Evolutionary conservation across 2,113 vertebrate genomes (phyloP), one percentile per base, ranked within the genome.

Genomic region (Bombycilla garrulus): DNA sequence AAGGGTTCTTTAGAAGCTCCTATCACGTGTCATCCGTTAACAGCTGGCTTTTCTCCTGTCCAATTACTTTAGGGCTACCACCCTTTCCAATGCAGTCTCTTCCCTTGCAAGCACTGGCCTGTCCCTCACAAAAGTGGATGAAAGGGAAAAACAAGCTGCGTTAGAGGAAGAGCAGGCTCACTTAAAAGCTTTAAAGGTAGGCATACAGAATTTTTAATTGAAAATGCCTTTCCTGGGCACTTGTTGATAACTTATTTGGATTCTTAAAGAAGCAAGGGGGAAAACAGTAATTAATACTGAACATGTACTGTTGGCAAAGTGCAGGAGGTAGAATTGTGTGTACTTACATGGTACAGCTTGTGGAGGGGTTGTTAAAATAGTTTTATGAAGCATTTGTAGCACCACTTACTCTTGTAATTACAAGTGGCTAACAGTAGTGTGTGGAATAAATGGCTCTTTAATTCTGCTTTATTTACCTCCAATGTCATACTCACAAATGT

Each of bases 141-240:
- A 99, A 98, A 98, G 99, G 95, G 99, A 99, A 98, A 99, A 99
- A 93, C 99, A 99, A 95, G 99, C 99, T n/a, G 99, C 99, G 3
- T 97, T 99, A n/a, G 99, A 99, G 95, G 99, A 99, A 95, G 99
- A 99, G 73, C 99, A 99, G 96, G 98, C 99, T 65, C 98, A 99
- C 91, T 98, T 99, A 93, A 99, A 99, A 98, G 99, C 99, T 95
- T 98, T 99, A 96, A 99, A 99, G 99, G 99, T 99, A 97, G 28
- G 92, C 88, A 38, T 85, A 9, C 45, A 58, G 61, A 60, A 12
- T 78, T 90, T 74, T 22, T 40, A 73, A 64, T 45, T 17, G 21
- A 38, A 77, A 90, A 53, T 9, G 14, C 28, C 91, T 53, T 69
- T 61, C 5, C 5, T 36, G 0, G 15, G 10, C 38, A 79, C 45